Evolutionary conservation across 2,888 invertebrate species (phyloP).

Genomic region (Caenorhabditis becei): DNA sequence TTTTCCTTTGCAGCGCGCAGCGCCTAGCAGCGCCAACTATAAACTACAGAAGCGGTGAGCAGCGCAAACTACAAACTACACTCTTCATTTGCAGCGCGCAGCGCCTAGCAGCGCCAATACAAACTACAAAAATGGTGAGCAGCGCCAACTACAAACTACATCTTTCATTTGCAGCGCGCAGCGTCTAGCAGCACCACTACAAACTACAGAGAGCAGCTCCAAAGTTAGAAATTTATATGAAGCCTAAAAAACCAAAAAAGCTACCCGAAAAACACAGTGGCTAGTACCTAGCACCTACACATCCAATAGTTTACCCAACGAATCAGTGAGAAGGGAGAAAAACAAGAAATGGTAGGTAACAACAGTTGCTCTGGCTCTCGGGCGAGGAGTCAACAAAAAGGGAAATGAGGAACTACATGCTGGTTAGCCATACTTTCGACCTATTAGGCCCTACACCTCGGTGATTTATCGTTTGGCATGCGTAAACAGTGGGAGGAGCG

Average conservation of each 20-base stretch:
- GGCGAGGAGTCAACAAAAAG: background rate
- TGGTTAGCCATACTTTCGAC: background rate
- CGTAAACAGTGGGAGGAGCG: background rate
- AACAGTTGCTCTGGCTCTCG: background rate
- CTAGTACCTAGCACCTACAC: background rate
- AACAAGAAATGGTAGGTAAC: background rate
- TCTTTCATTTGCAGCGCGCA: background rate
- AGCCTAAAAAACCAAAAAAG: background rate
- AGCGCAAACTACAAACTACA: too few species aligned
- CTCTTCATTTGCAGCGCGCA: too few species aligned
- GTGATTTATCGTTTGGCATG: conserved; percentile 11
- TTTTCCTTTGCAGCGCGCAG: background rate
- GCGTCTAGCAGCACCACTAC: background rate
- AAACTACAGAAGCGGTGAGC: too few species aligned
- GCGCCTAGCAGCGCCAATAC: too few species aligned
- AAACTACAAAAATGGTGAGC: too few species aligned
- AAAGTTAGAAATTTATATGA: background rate
- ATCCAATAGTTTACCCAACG: conserved; percentile 13
- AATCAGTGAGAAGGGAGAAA: conserved; percentile 7
- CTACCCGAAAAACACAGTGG: background rate
- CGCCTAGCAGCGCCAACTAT: background rate
- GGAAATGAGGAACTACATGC: background rate
- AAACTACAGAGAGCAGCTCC: background rate
- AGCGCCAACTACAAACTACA: background rate
- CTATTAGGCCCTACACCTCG: conserved; percentile 8